These are phyloP conservation scores for Camelus dromedarius DNA, from an alignment of 2,113 vertebrate species.

Conservation along the genomic window DNA sequence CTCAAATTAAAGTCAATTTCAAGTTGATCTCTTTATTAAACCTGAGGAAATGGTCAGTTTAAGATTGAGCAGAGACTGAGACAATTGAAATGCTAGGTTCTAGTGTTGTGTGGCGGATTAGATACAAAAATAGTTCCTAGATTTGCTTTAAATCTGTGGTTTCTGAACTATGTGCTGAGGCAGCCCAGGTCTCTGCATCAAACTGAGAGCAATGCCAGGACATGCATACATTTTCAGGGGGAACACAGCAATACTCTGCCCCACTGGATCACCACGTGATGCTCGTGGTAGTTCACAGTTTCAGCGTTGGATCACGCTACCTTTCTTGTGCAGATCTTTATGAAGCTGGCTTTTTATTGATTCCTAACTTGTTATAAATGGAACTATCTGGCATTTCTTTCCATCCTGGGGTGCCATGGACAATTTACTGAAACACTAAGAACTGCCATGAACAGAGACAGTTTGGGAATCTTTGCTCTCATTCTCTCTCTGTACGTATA, in stretches of 20 bases:
- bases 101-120: not conserved
- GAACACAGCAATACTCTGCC: not conserved
- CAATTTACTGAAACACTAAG: not conserved
- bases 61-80: not conserved
- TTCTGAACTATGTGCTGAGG: not conserved
- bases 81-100: not conserved
- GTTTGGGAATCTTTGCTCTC: not conserved
- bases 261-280: not conserved
- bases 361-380: not conserved
- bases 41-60: not conserved
- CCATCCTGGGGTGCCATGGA: not conserved
- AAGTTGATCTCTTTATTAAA: conserved; percentile 12
- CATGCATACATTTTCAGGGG: not conserved
- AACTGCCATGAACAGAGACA: not conserved
- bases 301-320: not conserved
- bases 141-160: not conserved
- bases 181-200: not conserved
- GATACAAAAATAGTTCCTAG: not conserved
- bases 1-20: not conserved
- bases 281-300: not conserved
- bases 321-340: not conserved
- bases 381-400: not conserved
- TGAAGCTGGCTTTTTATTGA: not conserved
- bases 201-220: not conserved
- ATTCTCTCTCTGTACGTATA: not conserved